Evolutionary conservation across 2,797 vertebrate species (phyloP), one percentile per base, ranked within the genome.

Genomic region (Novumbra hubbsi): DNA sequence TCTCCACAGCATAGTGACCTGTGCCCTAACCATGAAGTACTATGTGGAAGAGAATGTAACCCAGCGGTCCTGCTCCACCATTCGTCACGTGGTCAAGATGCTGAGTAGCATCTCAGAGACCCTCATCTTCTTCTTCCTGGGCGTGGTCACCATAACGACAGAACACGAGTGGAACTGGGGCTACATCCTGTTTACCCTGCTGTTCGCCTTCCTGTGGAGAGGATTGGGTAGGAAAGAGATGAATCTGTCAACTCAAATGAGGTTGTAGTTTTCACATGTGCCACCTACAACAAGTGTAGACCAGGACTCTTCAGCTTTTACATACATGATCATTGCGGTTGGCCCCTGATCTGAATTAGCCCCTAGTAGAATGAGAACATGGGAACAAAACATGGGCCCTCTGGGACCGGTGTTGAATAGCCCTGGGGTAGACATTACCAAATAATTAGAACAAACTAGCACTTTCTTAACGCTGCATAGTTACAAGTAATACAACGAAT

Each of bases 111-210:
- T 99, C 84, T 96, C 97, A 0, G 98, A 99, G 88, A 99, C 98
- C 2, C 92, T 99, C 76, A 99, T 99, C 88, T 99, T 99, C 91
- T 98, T 99, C 87, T 99, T 99, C 89, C 94, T 99, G 90, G 98
- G 98, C 0, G 96, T 99, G 72, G 96, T 96, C 80, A 97, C 98
- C 0, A 91, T 99, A 57, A 97, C 96, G 11, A 97, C 94, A 24
- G 95, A 96, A 3, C 98, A 99, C 0, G 96, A 98, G 83, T 99
- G 96, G 97, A 99, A 98, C 92, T 98, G 96, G 97, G 96, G 93
- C 72, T 99, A 98, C 4, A 95, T 99, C 81, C 90, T 96, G 81
- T 99, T 96, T 91, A 98, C 96, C 0, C 86, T 99, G 79, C 90
- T 97, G 60, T 99, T 99, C 85, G 95, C 96, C 72, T 93, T 98